These are phyloP conservation scores for Odocoileus hemionus DNA, from an alignment of 2,113 vertebrate species.

Conservation along the genomic window DNA sequence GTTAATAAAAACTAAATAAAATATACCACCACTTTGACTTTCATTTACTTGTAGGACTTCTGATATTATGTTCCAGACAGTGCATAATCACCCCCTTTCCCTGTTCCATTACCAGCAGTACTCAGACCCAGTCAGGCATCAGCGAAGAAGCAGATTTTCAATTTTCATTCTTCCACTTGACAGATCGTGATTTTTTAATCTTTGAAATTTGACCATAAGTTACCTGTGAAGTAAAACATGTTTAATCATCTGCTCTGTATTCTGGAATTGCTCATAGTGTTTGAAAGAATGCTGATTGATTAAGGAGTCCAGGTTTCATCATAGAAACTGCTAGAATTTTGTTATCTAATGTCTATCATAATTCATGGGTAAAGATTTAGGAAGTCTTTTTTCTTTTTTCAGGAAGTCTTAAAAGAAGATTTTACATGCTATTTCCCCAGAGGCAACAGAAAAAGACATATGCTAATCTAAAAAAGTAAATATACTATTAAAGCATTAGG, in stretches of 20 bases:
- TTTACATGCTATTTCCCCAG: background rate
- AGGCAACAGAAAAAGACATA: background rate
- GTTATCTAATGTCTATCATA: background rate
- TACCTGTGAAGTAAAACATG: background rate
- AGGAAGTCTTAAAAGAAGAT: background rate
- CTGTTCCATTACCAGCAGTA: background rate
- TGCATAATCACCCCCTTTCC: background rate
- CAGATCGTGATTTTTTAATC: background rate
- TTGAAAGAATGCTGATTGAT: background rate
- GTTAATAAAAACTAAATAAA: background rate
- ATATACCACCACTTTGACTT: background rate
- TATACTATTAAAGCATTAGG: background rate
- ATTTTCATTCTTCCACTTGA: slow-evolving; percentile 8
- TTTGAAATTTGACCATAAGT: background rate
- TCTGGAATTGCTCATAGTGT: background rate
- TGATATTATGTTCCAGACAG: background rate
- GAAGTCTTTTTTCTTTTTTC: background rate
- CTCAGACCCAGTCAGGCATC: background rate
- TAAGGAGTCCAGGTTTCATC: background rate
- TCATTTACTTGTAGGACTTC: background rate
- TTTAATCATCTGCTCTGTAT: background rate
- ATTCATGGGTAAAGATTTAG: background rate
- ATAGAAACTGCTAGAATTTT: background rate
- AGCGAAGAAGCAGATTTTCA: background rate
- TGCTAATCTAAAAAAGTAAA: background rate